phyloP scores from a whole-genome alignment of 1,140 invertebrate genomes.

The Hormaphis cornu region DNA sequence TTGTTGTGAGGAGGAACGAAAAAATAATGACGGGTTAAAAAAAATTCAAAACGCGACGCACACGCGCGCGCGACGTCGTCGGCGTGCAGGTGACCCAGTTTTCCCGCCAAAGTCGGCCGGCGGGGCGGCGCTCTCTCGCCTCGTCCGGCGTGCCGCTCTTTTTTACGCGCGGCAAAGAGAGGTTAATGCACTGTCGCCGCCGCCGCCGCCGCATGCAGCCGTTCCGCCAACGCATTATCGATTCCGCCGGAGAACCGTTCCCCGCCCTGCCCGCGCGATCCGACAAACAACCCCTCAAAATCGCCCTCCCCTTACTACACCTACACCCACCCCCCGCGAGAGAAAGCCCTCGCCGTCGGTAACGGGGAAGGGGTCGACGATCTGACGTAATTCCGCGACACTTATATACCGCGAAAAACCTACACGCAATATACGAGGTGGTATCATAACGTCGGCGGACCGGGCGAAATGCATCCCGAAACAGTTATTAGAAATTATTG shows the following conservation, averaged over 20 bases:
- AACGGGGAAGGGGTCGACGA: too few relatives aligned
- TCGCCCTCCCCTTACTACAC: too few relatives aligned
- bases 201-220: slow-evolving; percentile 19
- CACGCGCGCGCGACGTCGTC: not conserved
- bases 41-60: not conserved
- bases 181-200: slow-evolving; percentile 24
- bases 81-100: slow-evolving; percentile 1
- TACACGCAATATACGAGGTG: not conserved
- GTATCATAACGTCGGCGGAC: too few relatives aligned
- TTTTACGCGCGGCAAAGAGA: not conserved
- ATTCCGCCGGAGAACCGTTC: not conserved
- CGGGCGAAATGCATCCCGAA: too few relatives aligned
- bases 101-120: not conserved
- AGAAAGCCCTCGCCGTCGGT: too few relatives aligned
- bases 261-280: not conserved
- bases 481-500: too few relatives aligned
- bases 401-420: not conserved
- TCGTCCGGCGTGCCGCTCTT: not conserved
- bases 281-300: not conserved
- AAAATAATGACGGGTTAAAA: not conserved
- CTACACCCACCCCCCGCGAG: too few relatives aligned
- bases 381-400: not conserved
- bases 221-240: slow-evolving; percentile 29
- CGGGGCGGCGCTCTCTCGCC: not conserved
- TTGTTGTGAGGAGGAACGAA: not conserved